Percentiles rank a stretch among this genome's conserved stretches.
Conservation (phyloP, 92 coral and sea anemone genomes). For the Heteractis magnifica region DNA sequence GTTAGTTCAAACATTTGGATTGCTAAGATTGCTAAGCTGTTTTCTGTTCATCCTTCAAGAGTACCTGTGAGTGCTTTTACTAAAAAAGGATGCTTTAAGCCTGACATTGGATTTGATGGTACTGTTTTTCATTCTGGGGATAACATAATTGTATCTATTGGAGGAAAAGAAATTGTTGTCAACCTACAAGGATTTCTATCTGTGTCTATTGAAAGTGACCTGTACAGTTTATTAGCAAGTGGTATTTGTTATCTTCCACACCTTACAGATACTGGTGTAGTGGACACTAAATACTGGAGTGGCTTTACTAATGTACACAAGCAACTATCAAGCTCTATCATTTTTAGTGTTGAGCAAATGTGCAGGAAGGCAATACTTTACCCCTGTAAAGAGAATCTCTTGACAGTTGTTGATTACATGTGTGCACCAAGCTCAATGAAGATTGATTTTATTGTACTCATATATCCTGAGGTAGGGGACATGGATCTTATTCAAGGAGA, state of each 20-base stretch:
- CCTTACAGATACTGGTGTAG: constrained; percentile 35
- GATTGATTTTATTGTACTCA: constrained; percentile 39
- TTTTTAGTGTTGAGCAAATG: constrained; percentile 44
- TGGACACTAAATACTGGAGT: constrained; percentile 55
- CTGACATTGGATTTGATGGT: constrained; percentile 55
- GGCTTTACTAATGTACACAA: constrained; percentile 51
- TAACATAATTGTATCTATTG: constrained; percentile 36
- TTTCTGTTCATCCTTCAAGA: constrained; percentile 28
- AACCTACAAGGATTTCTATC: constrained; percentile 55
- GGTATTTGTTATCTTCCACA: constrained; percentile 52
- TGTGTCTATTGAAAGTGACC: constrained; percentile 32
- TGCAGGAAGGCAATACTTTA: constrained; percentile 53
- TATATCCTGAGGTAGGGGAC: constrained; percentile 51
- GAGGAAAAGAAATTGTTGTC: constrained; percentile 52
- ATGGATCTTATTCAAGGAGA: constrained; percentile 67
- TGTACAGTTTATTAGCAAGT: constrained; percentile 45
- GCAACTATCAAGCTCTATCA: constrained; percentile 25
- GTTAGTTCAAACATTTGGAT: too few species aligned
- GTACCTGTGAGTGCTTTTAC: constrained; percentile 50
- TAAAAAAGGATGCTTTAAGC: constrained; percentile 53
- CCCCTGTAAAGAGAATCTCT: constrained; percentile 33
- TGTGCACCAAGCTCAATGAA: constrained; percentile 12
- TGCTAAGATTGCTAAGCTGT: constrained; percentile 46
- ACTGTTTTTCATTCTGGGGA: constrained; percentile 61
- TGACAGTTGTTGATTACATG: constrained; percentile 53